Conservation (phyloP, 2,888 invertebrate genomes). For the Idaea straminata region DNA sequence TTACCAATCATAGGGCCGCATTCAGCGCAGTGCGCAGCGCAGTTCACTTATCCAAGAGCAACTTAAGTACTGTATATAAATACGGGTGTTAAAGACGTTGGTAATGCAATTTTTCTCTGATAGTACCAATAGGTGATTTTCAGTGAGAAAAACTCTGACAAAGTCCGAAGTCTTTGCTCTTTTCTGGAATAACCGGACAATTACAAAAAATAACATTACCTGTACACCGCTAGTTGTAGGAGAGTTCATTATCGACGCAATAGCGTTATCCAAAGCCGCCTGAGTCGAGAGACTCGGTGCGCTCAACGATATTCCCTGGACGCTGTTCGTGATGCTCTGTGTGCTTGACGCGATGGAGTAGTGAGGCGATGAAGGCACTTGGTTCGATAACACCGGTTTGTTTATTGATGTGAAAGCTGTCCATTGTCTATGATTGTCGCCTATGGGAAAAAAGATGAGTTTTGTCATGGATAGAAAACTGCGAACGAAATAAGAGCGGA, state of each 20-base stretch:
- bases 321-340: constrained; percentile 63
- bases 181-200: too few relatives aligned
- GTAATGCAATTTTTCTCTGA: too few relatives aligned
- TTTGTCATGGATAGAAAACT: background rate
- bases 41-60: too few relatives aligned
- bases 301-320: constrained; percentile 66
- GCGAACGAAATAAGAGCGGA: too few relatives aligned
- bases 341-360: constrained; percentile 46
- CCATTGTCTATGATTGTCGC: constrained; percentile 68
- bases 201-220: constrained; percentile 17
- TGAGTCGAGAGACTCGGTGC: constrained; percentile 58
- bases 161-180: too few relatives aligned
- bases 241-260: constrained; percentile 70
- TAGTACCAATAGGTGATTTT: too few relatives aligned
- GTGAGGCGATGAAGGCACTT: constrained; percentile 55
- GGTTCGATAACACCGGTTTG: constrained; percentile 44
- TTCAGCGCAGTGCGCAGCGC: too few relatives aligned
- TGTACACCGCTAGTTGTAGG: constrained; percentile 59
- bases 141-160: too few relatives aligned
- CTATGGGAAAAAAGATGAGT: constrained; percentile 34
- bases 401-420: constrained; percentile 57
- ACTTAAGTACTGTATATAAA: too few relatives aligned
- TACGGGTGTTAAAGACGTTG: too few relatives aligned
- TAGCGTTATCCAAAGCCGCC: constrained; percentile 65
- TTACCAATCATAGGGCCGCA: too few relatives aligned